Evolutionary conservation across 1,140 invertebrate genomes (phyloP), one percentile per base, ranked within the genome.

Genomic region (Lasioglossum albipes): DNA sequence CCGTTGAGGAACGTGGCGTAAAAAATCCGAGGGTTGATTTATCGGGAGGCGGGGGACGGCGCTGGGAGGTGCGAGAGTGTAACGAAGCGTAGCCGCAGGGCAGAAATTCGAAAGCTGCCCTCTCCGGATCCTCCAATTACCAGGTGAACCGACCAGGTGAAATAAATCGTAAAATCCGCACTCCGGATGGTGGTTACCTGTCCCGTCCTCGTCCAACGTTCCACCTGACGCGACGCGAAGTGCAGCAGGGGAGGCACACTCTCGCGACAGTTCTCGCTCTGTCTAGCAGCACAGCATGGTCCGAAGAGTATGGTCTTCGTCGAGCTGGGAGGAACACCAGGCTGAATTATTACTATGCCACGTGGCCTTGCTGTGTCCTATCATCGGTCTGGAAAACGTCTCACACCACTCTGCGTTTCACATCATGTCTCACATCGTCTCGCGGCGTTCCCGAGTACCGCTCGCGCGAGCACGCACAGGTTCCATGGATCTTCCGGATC

Each of bases 361-460:
- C 84, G 84, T 85, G 84, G 75, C 45, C 45, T 49, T 68, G 57
- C 68, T 68, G 59, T 49, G 67, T 52, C 42, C 49, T 78, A 41
- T 85, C 79, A 85, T 86, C 74, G 73, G 52, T 57, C 62, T 69
- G 45, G 13, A 59, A 54, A 59, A 27, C 62, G 59, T 61, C 68
- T 82, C 79, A 82, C 75, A 71, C 74, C 52, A 59, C 42, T 18
- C 54, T 16, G 61, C 61, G 27, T 36, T 36, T 36, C 36, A 36
- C 36, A 36, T 36, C 36, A 36, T 36, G 36, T 36, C 36, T 36
- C 36, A 36, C 84, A 69, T 57, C 27, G n/a, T 45, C 27, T 22
- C 57, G 69, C 59, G 54, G 42, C 62, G 64, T 70, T 41, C 49
- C 72, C 72, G 64, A 81, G 42, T 75, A 57, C 54, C 61, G 22